A percentile compares a stretch with the other conserved stretches of the same genome.
Conservation (phyloP, 2,113 vertebrate species). For the Odontophorus gujanensis region DNA sequence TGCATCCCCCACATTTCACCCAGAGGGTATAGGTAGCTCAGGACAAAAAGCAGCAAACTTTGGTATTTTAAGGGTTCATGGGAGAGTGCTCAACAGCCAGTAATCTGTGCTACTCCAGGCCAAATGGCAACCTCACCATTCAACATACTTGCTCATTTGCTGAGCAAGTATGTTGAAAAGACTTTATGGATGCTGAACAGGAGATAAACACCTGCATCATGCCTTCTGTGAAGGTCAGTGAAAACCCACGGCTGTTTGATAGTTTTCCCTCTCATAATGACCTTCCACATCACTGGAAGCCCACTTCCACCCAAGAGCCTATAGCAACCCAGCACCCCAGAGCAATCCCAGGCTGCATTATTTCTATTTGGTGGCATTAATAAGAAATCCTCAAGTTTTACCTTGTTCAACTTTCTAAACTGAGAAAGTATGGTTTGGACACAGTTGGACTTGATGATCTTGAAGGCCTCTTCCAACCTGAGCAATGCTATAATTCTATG, state of each 20-base stretch:
- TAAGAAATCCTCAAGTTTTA: not conserved
- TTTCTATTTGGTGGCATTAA: not conserved
- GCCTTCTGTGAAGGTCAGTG: not conserved
- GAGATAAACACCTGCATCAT: not conserved
- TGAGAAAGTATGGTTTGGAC: not conserved
- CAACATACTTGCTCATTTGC: not conserved
- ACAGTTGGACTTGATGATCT: too few relatives aligned
- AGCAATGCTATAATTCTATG: too few relatives aligned
- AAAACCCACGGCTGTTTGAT: not conserved
- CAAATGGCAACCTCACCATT: not conserved
- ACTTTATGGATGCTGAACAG: not conserved
- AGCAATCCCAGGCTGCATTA: not conserved
- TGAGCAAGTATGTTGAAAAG: not conserved
- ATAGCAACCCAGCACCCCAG: not conserved
- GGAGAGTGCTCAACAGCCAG: not conserved
- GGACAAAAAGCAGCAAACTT: not conserved
- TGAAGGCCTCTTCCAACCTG: too few relatives aligned
- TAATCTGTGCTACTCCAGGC: not conserved
- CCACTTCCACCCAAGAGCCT: not conserved
- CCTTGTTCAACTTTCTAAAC: not conserved
- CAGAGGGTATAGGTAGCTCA: not conserved
- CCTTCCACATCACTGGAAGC: not conserved
- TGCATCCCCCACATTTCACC: not conserved
- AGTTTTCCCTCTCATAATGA: not conserved
- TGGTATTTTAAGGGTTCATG: not conserved